Evolutionary conservation across 2,797 vertebrate genomes (phyloP).

Genomic region (Vireo griseus): DNA sequence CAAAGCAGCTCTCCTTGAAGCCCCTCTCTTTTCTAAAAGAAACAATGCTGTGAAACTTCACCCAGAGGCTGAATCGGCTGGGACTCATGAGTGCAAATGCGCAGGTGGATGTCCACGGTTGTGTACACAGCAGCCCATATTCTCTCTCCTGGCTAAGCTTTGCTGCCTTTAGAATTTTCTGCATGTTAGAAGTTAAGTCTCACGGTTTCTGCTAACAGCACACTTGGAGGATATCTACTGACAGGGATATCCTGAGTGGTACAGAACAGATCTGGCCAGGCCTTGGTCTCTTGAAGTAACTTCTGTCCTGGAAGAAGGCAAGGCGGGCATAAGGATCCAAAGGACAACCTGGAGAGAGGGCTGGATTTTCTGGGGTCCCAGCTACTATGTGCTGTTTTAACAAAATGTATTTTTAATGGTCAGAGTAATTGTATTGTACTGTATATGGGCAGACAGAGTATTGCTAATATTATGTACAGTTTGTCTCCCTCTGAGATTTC

Average conservation of each 20-base stretch:
- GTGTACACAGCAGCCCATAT: background rate
- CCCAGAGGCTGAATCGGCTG: background rate
- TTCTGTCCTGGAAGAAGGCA: background rate
- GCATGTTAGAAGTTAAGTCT: background rate
- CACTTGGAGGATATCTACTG: background rate
- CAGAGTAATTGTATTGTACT: background rate
- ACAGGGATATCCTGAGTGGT: background rate
- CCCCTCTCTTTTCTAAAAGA: conserved; percentile 14
- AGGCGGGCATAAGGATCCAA: background rate
- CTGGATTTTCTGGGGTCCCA: background rate
- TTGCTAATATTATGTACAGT: background rate
- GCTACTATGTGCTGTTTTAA: background rate
- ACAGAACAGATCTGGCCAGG: background rate
- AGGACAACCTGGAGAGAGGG: background rate
- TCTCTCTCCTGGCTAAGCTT: background rate
- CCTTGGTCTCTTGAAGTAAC: background rate
- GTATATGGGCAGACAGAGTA: background rate
- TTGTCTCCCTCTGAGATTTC: background rate
- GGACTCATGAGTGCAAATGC: background rate
- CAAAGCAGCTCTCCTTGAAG: conserved; percentile 32
- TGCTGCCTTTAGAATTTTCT: background rate
- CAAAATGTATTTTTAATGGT: background rate
- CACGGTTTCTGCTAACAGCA: background rate
- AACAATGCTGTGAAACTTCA: conserved; percentile 35
- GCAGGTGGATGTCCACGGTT: background rate